A percentile compares a stretch with the other conserved stretches of the same genome.
These are phyloP conservation scores for Lophotis ruficrista DNA, from an alignment of 2,113 vertebrate genomes.

Conservation along the genomic window DNA sequence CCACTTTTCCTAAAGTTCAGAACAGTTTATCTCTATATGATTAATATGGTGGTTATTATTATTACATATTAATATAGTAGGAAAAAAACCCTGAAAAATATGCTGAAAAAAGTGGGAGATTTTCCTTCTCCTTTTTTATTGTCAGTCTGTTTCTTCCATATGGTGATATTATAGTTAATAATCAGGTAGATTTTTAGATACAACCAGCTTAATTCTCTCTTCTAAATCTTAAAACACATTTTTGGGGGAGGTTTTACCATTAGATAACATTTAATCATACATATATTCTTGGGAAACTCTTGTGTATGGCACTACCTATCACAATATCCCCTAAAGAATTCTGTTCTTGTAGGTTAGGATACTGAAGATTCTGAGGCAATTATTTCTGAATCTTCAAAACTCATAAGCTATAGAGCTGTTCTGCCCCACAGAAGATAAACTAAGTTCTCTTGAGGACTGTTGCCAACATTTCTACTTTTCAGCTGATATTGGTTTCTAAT, in stretches of 20 bases:
- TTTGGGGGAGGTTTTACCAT: not conserved
- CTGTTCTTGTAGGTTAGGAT: not conserved
- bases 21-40: not conserved
- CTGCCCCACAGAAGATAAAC: not conserved
- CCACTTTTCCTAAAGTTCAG: not conserved
- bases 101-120: accelerated
- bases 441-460: not conserved
- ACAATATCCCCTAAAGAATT: not conserved
- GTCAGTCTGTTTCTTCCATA: not conserved
- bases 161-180: not conserved
- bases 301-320: not conserved
- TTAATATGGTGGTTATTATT: not conserved
- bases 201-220: not conserved
- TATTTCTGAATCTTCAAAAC: not conserved
- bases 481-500: not conserved
- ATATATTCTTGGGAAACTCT: not conserved
- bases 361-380: not conserved
- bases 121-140: not conserved
- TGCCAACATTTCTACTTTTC: not conserved
- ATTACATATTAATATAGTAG: not conserved
- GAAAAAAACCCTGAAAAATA: not conserved
- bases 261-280: not conserved
- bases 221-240: not conserved
- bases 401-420: not conserved
- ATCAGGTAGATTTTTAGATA: not conserved